Percentiles rank a stretch among this genome's conserved stretches.
These are phyloP conservation scores for Leucopternis melanops DNA, from an alignment of 2,113 vertebrate genomes.

Conservation along the genomic window DNA sequence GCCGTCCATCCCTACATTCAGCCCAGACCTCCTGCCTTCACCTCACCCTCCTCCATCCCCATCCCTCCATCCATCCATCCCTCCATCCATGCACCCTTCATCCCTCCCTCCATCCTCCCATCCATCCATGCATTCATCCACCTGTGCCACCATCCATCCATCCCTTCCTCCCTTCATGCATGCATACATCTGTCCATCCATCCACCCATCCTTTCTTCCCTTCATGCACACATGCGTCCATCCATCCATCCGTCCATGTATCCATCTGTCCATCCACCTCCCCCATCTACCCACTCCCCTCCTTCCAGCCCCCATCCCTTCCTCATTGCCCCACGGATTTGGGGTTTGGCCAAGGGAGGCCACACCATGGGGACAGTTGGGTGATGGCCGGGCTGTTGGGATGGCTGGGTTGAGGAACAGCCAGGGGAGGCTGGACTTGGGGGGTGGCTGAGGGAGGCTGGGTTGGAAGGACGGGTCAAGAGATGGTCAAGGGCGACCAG, in stretches of 20 bases:
- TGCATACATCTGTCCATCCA: background rate
- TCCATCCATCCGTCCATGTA: too few species aligned
- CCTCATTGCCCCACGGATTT: too few species aligned
- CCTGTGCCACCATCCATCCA: too few species aligned
- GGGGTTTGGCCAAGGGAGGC: background rate
- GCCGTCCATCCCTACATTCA: background rate
- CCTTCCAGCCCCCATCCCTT: background rate
- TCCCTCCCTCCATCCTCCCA: background rate
- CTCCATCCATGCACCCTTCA: too few species aligned
- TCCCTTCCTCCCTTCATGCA: too few species aligned
- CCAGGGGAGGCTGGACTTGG: background rate
- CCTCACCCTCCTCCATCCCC: background rate
- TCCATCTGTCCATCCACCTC: too few species aligned
- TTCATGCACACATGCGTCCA: too few species aligned
- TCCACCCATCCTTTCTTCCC: background rate
- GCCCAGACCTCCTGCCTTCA: background rate
- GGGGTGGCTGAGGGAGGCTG: background rate
- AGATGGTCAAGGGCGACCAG: rapidly evolving
- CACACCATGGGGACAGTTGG: background rate
- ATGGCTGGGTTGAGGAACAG: background rate
- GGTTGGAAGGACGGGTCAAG: rapidly evolving
- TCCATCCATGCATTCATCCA: too few species aligned
- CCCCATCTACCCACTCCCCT: too few species aligned
- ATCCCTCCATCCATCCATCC: too few species aligned
- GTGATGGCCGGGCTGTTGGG: rapidly evolving